A percentile compares a stretch with the other conserved stretches of the same genome.
phyloP scores from a whole-genome alignment of 2,113 vertebrate genomes.

The Gnathonemus echidnorhynchus region DNA sequence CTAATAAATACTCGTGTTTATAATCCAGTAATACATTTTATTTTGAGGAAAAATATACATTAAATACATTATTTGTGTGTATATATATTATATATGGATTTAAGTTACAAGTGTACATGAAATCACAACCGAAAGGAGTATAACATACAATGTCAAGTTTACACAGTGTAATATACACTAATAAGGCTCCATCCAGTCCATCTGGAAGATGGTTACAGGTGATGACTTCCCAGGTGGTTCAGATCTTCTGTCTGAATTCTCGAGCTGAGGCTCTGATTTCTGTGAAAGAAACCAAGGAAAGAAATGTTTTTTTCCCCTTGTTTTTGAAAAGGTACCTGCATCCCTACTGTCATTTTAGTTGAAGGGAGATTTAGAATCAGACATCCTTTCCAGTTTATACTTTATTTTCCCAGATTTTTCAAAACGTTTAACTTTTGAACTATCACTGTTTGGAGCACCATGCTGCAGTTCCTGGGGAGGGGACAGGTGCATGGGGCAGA shows the following conservation, averaged over 20 bases:
- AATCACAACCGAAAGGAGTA: constrained; percentile 50
- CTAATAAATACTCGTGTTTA: constrained; percentile 50
- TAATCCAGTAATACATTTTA: constrained; percentile 5
- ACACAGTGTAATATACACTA: constrained; percentile 75
- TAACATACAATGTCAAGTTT: constrained; percentile 40
- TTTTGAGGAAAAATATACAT: constrained; percentile 31
- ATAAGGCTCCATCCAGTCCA: constrained; percentile 49
- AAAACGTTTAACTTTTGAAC: not conserved
- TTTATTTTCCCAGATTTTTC: not conserved
- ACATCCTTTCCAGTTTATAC: not conserved
- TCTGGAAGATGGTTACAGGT: constrained; percentile 46
- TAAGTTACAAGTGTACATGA: constrained; percentile 53
- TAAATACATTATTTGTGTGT: constrained; percentile 52
- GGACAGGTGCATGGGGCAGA: not conserved
- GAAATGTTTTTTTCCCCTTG: not conserved
- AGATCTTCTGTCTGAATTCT: constrained; percentile 46
- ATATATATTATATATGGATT: constrained; percentile 57
- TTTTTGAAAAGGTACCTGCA: not conserved
- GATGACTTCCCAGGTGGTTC: constrained; percentile 41
- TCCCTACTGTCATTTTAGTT: not conserved
- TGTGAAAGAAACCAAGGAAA: constrained; percentile 33
- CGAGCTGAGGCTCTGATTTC: constrained; percentile 55
- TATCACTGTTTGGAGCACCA: not conserved
- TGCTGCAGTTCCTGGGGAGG: not conserved
- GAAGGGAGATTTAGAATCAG: not conserved